A percentile compares a stretch with the other conserved stretches of the same genome.
Evolutionary conservation across 92 coral and sea anemone genomes (phyloP).

Genomic region (Bergia sp.): DNA sequence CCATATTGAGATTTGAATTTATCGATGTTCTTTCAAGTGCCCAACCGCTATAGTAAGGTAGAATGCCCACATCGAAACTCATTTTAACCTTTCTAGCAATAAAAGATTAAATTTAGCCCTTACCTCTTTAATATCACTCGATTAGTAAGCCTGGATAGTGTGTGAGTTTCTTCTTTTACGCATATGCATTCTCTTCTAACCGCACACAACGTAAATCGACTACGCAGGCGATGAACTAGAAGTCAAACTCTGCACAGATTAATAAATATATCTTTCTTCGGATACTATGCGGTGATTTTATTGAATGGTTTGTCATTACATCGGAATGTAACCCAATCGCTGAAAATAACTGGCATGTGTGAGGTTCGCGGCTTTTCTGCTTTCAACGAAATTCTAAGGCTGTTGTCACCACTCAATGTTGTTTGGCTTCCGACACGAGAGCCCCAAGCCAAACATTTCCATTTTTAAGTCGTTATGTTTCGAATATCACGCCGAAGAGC

Average conservation of each 20-base stretch:
- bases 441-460: not conserved
- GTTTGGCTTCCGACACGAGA: not conserved
- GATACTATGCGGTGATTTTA: not conserved
- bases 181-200: not conserved
- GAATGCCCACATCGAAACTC: no score
- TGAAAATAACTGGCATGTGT: not conserved
- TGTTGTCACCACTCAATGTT: conserved; percentile 4
- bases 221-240: not conserved
- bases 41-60: not conserved
- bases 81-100: not conserved
- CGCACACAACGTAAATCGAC: not conserved
- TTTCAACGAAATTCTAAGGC: not conserved
- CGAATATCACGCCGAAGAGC: not conserved
- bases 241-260: not conserved
- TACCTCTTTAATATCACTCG: not conserved
- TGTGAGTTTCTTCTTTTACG: not conserved
- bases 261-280: conserved; percentile 3
- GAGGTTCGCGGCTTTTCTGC: not conserved
- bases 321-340: conserved; percentile 8
- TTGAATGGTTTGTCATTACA: conserved; percentile 8
- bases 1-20: not conserved
- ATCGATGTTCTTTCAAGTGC: not conserved
- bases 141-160: not conserved
- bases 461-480: not conserved
- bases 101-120: no score